Percentiles rank a stretch among this genome's conserved stretches.
These are phyloP conservation scores for Rhamphomyia laevipes DNA, from an alignment of 2,888 invertebrate species.

Conservation along the genomic window DNA sequence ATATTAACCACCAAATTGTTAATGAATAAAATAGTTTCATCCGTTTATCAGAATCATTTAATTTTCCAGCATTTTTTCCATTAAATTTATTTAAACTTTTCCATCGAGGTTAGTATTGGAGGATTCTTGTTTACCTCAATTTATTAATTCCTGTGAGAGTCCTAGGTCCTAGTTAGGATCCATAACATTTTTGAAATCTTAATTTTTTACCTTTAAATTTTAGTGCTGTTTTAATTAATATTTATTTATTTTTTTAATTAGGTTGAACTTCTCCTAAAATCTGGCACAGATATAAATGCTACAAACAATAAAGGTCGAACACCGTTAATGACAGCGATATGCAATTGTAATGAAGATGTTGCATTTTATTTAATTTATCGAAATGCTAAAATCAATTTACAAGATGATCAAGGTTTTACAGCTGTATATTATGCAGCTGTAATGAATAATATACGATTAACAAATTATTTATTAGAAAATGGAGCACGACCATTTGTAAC, in stretches of 20 bases:
- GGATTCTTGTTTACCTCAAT: too few relatives aligned
- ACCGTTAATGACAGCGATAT: conserved; percentile 37
- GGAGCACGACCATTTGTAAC: conserved; percentile 61
- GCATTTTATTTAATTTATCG: conserved; percentile 43
- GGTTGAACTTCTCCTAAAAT: conserved; percentile 43
- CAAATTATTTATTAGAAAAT: conserved; percentile 40
- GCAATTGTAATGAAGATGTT: conserved; percentile 31
- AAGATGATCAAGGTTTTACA: conserved; percentile 46
- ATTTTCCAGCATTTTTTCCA: too few relatives aligned
- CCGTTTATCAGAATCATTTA: too few relatives aligned
- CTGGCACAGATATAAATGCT: conserved; percentile 47
- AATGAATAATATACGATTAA: conserved; percentile 24
- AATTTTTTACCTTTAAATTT: too few relatives aligned
- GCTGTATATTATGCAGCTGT: conserved; percentile 30
- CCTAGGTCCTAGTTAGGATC: too few relatives aligned
- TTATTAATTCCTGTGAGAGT: too few relatives aligned
- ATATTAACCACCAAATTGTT: too few relatives aligned
- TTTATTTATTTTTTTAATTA: conserved; percentile 20
- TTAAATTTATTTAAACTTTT: too few relatives aligned
- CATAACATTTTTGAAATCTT: too few relatives aligned
- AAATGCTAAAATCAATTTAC: conserved; percentile 53
- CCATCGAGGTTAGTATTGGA: too few relatives aligned
- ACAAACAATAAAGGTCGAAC: conserved; percentile 48
- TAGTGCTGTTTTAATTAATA: not conserved
- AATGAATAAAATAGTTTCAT: too few relatives aligned